Percentiles rank a stretch among this genome's conserved stretches.
These are phyloP conservation scores for Machaerirhynchus nigripectus DNA, from an alignment of 2,113 vertebrate species.

Conservation along the genomic window DNA sequence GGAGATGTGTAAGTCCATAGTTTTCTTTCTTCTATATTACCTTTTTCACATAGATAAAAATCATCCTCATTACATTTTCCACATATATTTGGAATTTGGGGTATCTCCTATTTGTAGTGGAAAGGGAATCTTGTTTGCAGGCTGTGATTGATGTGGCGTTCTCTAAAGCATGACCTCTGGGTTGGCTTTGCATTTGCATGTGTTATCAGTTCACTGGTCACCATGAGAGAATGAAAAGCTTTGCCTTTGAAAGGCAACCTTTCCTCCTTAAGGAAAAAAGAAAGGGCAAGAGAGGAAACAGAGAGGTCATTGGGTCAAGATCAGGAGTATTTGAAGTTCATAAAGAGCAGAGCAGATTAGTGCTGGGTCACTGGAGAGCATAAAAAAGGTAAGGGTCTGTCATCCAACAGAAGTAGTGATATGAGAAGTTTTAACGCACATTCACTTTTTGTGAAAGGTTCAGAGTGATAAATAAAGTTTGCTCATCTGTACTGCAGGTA, in stretches of 20 bases:
- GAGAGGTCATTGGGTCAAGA: background rate
- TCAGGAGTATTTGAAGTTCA: constrained; percentile 21
- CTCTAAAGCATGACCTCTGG: background rate
- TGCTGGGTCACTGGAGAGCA: constrained; percentile 16
- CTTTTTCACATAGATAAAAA: background rate
- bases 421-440: background rate
- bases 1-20: background rate
- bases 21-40: background rate
- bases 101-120: background rate
- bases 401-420: background rate
- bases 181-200: background rate
- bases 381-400: background rate
- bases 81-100: background rate
- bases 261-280: background rate
- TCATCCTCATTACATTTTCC: too few relatives aligned
- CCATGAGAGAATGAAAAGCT: background rate
- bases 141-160: background rate
- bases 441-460: background rate
- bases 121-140: background rate
- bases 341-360: constrained; percentile 24
- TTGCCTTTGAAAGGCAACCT: background rate
- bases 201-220: background rate
- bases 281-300: background rate
- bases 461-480: background rate
- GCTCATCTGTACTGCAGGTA: background rate